phyloP scores from a whole-genome alignment of 2,797 vertebrate species.

The Knipowitschia caucasica region DNA sequence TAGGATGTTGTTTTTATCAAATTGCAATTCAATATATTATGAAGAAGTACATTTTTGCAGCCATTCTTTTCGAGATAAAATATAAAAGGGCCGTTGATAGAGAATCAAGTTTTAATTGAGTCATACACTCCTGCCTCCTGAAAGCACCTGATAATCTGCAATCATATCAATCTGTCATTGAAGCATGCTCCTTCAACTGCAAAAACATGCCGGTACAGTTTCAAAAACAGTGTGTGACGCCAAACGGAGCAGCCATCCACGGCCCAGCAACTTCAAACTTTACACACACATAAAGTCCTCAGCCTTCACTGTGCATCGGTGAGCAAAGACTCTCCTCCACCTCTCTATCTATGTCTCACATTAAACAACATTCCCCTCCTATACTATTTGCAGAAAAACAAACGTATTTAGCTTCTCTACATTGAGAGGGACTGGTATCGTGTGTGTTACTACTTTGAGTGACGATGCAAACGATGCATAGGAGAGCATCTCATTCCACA shows the following conservation, averaged over 20 bases:
- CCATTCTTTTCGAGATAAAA: neutral
- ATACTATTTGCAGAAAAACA: conserved; percentile 6
- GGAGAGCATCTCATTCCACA: too few species aligned
- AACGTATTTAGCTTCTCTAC: neutral
- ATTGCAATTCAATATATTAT: too few species aligned
- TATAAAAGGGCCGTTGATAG: neutral
- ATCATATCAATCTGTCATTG: conserved; percentile 34
- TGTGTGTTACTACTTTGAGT: too few species aligned
- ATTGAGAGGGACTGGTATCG: neutral
- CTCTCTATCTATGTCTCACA: too few species aligned
- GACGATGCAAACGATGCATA: conserved; percentile 1
- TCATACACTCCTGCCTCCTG: conserved; percentile 31
- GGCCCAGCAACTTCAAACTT: conserved; percentile 55
- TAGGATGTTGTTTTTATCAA: neutral
- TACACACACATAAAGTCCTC: conserved; percentile 54
- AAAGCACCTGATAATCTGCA: conserved; percentile 28
- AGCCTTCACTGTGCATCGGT: too few species aligned
- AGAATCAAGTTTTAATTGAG: conserved; percentile 24
- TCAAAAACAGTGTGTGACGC: conserved; percentile 25
- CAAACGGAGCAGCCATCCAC: conserved; percentile 28
- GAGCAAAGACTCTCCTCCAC: too few species aligned
- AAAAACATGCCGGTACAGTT: conserved; percentile 37
- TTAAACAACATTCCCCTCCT: conserved; percentile 19
- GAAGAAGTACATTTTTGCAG: too few species aligned
- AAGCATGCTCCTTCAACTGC: conserved; percentile 28